phyloP scores from a whole-genome alignment of 1,140 invertebrate species.

The Maniola jurtina region DNA sequence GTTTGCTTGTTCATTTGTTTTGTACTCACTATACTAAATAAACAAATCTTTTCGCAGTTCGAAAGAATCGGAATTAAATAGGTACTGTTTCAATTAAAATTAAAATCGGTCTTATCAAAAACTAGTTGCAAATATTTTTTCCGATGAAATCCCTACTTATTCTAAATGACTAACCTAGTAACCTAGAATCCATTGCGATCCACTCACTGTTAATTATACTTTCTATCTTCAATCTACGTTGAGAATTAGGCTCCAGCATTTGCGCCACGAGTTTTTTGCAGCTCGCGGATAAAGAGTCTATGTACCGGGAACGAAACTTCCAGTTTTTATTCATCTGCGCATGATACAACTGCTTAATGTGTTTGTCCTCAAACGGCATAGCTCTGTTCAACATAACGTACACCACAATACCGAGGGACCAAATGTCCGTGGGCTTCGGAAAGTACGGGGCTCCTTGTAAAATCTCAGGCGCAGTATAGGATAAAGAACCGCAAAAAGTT shows the following conservation, averaged over 20 bases:
- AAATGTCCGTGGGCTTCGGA: slow-evolving; percentile 83
- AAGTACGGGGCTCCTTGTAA: slow-evolving; percentile 82
- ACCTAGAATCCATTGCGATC: slow-evolving; percentile 79
- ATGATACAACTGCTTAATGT: slow-evolving; percentile 84
- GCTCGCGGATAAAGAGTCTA: slow-evolving; percentile 66
- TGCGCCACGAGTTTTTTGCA: slow-evolving; percentile 79
- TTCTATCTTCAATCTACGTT: slow-evolving; percentile 73
- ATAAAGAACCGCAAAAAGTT: slow-evolving; percentile 86
- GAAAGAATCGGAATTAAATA: too few relatives aligned
- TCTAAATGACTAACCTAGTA: slow-evolving; percentile 46
- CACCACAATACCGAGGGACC: slow-evolving; percentile 85
- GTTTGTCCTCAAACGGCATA: slow-evolving; percentile 90
- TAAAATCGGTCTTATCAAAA: too few relatives aligned
- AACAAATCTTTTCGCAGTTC: too few relatives aligned
- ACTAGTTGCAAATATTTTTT: too few relatives aligned
- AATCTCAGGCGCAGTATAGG: slow-evolving; percentile 86
- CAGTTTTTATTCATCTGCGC: slow-evolving; percentile 80
- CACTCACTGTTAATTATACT: slow-evolving; percentile 68
- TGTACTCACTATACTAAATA: too few relatives aligned
- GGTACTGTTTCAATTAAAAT: too few relatives aligned
- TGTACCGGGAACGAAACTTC: slow-evolving; percentile 82
- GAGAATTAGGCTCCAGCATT: slow-evolving; percentile 84
- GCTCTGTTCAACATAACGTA: slow-evolving; percentile 86
- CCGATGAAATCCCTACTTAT: too few relatives aligned
- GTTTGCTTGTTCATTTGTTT: too few relatives aligned